Base-by-base conservation (phyloP, 2,888 invertebrate species). In the Gonocerus acuteangulatus region DNA sequence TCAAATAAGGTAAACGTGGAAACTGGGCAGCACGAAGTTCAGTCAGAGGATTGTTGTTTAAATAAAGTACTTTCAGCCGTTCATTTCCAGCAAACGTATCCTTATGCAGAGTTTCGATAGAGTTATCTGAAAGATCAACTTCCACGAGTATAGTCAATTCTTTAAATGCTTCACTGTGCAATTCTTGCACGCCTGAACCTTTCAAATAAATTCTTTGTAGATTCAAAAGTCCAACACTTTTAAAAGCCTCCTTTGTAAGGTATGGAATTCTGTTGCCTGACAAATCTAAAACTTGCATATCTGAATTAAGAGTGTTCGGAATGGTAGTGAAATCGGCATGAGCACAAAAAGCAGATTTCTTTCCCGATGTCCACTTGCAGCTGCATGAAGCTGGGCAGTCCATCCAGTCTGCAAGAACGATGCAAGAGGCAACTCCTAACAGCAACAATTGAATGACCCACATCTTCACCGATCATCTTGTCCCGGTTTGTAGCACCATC, bases 361-460 rank as follows among this genome's bases (percentile, higher is more conserved):
- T 93, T 65, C 92, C 92, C 65, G 87, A 87, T 45, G 87, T 86
- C 93, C 93, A 94, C 77, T 90, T 92, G 80, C 93, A 93, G 71
- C 84, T 83, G 74, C 93, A 93, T 70, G 87, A 84, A 68, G 84
- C 80, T 70, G 90, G 88, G 76, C 91, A 92, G 75, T 89, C 89
- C 57, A 89, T 88, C 90, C 90, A 91, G 76, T 91, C 91, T 65
- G 79, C 78, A 60, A 65, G 49, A 42, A 67, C 63, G 45, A 66
- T 60, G 62, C 68, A 66, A 63, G 67, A 65, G n/a, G 61, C 59
- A 51, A 65, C 58, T 54, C 62, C 65, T 48, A 65, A 44, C 52
- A 65, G 58, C 49, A 65, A 60, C 54, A 65, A 57, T 34, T 61
- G 61, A 23, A 61, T 49, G 39, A 61, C 65, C 65, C 65, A 65